phyloP scores from a whole-genome alignment of 2,797 vertebrate genomes.

The Staurois parvus region DNA sequence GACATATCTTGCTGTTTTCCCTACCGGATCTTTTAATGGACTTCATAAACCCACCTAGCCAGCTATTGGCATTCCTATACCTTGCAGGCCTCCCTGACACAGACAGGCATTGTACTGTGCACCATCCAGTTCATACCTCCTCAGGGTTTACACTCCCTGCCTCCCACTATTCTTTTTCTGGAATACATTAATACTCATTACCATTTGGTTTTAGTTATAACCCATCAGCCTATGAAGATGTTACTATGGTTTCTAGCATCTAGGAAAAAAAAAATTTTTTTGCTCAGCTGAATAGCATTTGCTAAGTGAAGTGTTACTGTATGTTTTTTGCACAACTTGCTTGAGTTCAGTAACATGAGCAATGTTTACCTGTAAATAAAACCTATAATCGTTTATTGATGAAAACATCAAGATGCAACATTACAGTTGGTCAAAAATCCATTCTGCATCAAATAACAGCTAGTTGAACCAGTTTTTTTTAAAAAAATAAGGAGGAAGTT shows the following conservation, averaged over 20 bases:
- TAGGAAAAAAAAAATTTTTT: too few species aligned
- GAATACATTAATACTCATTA: neutral
- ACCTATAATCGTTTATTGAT: too few species aligned
- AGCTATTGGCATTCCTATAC: conserved; percentile 23
- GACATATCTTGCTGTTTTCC: conserved; percentile 16
- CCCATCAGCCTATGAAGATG: neutral
- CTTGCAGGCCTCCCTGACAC: neutral
- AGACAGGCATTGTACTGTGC: neutral
- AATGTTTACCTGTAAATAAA: too few species aligned
- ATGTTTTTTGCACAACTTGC: too few species aligned
- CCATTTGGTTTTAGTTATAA: conserved; percentile 35
- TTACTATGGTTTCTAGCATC: neutral
- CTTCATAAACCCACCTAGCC: neutral
- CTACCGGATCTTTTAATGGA: conserved; percentile 14
- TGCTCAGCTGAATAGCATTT: too few species aligned
- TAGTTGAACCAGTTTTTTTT: too few species aligned
- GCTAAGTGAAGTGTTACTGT: too few species aligned
- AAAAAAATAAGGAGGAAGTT: too few species aligned
- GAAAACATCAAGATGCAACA: too few species aligned
- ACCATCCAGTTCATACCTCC: neutral
- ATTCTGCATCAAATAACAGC: too few species aligned
- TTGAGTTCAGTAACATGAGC: too few species aligned
- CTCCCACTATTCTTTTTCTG: conserved; percentile 4
- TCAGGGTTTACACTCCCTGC: neutral
- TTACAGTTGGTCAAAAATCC: too few species aligned